A percentile compares a stretch with the other conserved stretches of the same genome.
Conservation (phyloP, 2,888 invertebrate species). For the Cheilosia soror region DNA sequence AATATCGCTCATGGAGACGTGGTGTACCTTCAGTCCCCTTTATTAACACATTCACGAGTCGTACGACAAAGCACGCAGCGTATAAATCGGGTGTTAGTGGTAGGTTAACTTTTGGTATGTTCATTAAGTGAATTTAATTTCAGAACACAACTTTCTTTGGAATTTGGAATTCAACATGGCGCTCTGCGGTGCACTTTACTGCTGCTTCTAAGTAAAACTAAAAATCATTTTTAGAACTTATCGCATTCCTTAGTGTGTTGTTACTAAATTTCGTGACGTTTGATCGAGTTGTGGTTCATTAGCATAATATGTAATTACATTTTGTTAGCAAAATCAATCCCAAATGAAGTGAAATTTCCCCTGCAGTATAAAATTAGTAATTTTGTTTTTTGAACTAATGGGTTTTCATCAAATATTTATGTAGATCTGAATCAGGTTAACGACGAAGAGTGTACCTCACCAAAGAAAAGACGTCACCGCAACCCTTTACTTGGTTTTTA, state of each 20-base stretch:
- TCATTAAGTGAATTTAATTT: too few species aligned
- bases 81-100: too few species aligned
- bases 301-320: conserved; percentile 14
- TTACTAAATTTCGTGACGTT: conserved; percentile 67
- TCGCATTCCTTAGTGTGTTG: conserved; percentile 65
- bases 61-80: too few species aligned
- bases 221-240: conserved; percentile 61
- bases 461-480: conserved; percentile 36
- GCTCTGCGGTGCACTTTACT: conserved; percentile 49
- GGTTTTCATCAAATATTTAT: conserved; percentile 4
- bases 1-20: too few species aligned
- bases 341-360: conserved; percentile 7
- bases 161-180: conserved; percentile 66
- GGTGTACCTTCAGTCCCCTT: too few species aligned
- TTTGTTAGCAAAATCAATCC: neutral
- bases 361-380: conserved; percentile 3
- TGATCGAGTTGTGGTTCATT: conserved; percentile 37
- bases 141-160: too few species aligned
- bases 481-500: conserved; percentile 8
- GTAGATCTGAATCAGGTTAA: conserved; percentile 1
- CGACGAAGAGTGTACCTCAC: conserved; percentile 9
- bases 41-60: too few species aligned
- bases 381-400: conserved; percentile 10
- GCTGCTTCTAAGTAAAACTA: conserved; percentile 27
- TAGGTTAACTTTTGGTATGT: too few species aligned